Conservation (phyloP, 2,888 invertebrate genomes). For the Thysanoteuthis rhombus region DNA sequence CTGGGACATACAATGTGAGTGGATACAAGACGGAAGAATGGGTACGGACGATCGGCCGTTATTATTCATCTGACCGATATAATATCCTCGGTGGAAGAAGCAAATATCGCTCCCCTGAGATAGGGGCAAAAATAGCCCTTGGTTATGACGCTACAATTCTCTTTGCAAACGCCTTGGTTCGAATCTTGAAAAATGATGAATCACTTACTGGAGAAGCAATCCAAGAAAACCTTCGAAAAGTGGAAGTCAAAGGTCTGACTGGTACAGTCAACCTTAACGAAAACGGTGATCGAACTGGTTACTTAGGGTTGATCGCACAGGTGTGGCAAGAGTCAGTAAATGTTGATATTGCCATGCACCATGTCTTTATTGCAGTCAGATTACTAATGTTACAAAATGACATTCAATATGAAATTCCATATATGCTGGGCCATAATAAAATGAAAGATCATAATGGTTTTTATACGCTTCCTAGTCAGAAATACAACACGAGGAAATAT, state of each 20-base stretch:
- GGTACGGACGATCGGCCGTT: neutral
- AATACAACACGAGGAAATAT: neutral
- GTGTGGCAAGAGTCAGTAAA: constrained; percentile 35
- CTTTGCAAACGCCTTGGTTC: constrained; percentile 39
- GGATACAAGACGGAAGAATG: neutral
- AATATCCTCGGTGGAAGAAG: neutral
- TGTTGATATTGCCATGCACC: too few species aligned
- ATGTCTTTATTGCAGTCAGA: neutral
- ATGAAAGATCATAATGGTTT: neutral
- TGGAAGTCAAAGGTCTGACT: constrained; percentile 39
- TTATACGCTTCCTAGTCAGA: neutral
- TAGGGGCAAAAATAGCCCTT: constrained; percentile 39
- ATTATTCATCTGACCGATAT: neutral
- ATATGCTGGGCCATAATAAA: neutral
- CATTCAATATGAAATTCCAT: neutral
- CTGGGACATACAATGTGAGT: neutral
- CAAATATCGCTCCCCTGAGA: neutral
- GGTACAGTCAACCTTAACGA: constrained; percentile 39
- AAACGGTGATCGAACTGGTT: constrained; percentile 44
- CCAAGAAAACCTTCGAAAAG: constrained; percentile 39
- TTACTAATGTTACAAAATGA: neutral
- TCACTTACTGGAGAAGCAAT: constrained; percentile 42
- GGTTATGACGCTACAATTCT: constrained; percentile 45
- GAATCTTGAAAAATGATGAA: constrained; percentile 34
- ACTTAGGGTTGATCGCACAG: constrained; percentile 39